Evolutionary conservation across 2,888 invertebrate species (phyloP).

Genomic region (Minunthozetes semirufus): DNA sequence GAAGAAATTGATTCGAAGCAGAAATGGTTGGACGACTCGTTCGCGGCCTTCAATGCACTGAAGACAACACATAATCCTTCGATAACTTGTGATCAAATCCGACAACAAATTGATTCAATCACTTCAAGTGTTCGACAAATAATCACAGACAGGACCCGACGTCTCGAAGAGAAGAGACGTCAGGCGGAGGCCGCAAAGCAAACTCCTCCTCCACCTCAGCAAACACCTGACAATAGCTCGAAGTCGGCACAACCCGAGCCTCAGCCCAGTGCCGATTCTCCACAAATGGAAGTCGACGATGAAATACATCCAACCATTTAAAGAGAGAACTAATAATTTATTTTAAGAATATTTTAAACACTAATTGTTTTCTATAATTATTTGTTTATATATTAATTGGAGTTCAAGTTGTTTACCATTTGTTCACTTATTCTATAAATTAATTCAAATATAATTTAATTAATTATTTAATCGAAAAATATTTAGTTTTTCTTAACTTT

Average conservation of each 20-base stretch:
- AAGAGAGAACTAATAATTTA: not conserved
- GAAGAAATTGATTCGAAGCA: slow-evolving; percentile 62
- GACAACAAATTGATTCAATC: slow-evolving; percentile 28
- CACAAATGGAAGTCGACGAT: slow-evolving; percentile 22
- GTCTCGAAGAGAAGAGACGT: slow-evolving; percentile 31
- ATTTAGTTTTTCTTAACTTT: too few relatives aligned
- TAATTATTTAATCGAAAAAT: too few relatives aligned
- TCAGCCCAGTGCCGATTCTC: not conserved
- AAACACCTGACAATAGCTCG: not conserved
- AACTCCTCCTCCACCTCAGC: not conserved
- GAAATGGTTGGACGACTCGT: slow-evolving; percentile 73
- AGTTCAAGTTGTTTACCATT: too few relatives aligned
- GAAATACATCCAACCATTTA: slow-evolving; percentile 21
- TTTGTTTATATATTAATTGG: not conserved
- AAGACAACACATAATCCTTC: slow-evolving; percentile 63
- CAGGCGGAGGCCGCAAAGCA: slow-evolving; percentile 31
- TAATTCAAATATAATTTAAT: too few relatives aligned
- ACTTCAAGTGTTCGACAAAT: slow-evolving; percentile 24
- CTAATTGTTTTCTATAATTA: not conserved
- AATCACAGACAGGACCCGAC: slow-evolving; percentile 32
- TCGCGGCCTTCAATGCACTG: slow-evolving; percentile 59
- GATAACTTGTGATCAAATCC: slow-evolving; percentile 33
- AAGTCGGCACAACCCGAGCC: not conserved
- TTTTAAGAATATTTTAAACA: not conserved
- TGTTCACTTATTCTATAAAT: too few relatives aligned